phyloP scores from a whole-genome alignment of 1,140 invertebrate species.

The Hyles vespertilio region DNA sequence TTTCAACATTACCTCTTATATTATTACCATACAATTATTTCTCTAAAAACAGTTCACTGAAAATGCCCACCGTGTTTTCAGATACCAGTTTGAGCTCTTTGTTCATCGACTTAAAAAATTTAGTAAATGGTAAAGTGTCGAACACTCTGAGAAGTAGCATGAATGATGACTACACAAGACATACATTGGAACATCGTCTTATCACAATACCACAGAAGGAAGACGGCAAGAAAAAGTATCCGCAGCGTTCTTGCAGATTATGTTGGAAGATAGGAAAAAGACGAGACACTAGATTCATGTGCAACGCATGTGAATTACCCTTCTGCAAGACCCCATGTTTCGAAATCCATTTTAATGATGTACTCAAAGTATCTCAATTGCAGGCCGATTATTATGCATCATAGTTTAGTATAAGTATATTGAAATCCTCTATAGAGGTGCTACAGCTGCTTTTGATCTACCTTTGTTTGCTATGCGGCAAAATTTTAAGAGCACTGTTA shows the following conservation, averaged over 20 bases:
- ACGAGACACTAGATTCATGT: constrained; percentile 72
- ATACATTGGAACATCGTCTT: constrained; percentile 56
- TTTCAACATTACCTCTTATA: constrained; percentile 65
- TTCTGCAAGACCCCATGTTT: constrained; percentile 73
- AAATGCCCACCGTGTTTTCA: constrained; percentile 75
- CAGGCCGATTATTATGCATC: constrained; percentile 67
- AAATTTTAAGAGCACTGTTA: too few species aligned
- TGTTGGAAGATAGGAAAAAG: constrained; percentile 71
- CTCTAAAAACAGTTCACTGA: constrained; percentile 34
- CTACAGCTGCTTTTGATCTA: neutral
- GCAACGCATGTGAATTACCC: constrained; percentile 67
- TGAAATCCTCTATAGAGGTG: constrained; percentile 27
- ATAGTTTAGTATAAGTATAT: constrained; percentile 29
- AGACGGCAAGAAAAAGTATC: constrained; percentile 75
- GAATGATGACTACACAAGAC: constrained; percentile 49
- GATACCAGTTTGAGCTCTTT: constrained; percentile 66
- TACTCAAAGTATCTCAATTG: constrained; percentile 63
- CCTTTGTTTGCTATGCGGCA: neutral
- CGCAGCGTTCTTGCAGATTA: constrained; percentile 68
- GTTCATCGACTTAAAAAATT: constrained; percentile 69
- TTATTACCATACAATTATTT: neutral
- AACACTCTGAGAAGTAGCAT: constrained; percentile 43
- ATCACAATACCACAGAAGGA: constrained; percentile 73
- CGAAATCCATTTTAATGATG: constrained; percentile 68
- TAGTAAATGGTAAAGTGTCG: constrained; percentile 66